phyloP scores from a whole-genome alignment of 1,140 invertebrate species.

The Orussus abietinus region DNA sequence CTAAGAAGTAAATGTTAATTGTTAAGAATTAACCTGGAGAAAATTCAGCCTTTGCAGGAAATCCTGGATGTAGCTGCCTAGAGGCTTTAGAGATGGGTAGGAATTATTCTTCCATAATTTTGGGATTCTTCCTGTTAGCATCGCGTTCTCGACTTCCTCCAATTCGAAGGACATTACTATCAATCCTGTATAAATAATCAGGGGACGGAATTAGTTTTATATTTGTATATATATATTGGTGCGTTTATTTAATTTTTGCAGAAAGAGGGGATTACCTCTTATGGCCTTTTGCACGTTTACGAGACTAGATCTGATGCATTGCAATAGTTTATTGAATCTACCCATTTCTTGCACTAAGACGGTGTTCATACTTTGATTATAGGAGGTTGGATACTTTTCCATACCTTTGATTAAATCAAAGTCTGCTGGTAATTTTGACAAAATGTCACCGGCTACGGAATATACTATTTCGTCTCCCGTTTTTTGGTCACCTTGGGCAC shows the following conservation, averaged over 20 bases:
- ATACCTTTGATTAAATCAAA: constrained; percentile 66
- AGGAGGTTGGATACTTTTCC: constrained; percentile 72
- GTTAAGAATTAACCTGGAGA: constrained; percentile 70
- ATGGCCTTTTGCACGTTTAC: constrained; percentile 82
- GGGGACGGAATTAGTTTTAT: too few relatives aligned
- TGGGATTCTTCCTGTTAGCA: constrained; percentile 81
- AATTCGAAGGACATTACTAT: constrained; percentile 83
- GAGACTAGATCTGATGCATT: constrained; percentile 70
- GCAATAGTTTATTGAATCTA: constrained; percentile 79
- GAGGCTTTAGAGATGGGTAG: constrained; percentile 90
- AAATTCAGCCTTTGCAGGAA: constrained; percentile 78
- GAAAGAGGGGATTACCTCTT: constrained; percentile 79
- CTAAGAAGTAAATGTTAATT: constrained; percentile 7
- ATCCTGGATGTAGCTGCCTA: constrained; percentile 87
- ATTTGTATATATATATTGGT: too few relatives aligned
- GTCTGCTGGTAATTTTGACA: constrained; percentile 69
- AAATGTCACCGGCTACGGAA: constrained; percentile 56
- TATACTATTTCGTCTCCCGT: constrained; percentile 47
- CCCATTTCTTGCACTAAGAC: constrained; percentile 93
- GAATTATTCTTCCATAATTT: constrained; percentile 78
- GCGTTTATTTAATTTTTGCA: too few relatives aligned
- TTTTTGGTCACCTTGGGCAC: constrained; percentile 7
- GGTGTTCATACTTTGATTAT: constrained; percentile 88
- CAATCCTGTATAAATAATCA: constrained; percentile 54
- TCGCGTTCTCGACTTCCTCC: constrained; percentile 81